phyloP scores from a whole-genome alignment of 2,797 vertebrate species.

The Onychomys torridus region DNA sequence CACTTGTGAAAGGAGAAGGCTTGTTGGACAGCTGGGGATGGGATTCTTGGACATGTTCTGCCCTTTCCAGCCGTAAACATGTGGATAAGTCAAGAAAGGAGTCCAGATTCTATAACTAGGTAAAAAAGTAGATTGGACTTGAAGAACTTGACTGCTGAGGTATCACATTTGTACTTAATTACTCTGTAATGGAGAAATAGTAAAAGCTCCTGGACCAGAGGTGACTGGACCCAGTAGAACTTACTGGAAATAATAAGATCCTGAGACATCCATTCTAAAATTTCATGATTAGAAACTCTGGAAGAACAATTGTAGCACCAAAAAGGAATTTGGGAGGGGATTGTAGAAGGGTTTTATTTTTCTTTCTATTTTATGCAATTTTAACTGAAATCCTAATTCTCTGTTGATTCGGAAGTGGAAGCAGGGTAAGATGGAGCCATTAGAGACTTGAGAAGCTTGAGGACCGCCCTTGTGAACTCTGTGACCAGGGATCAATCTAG shows the following conservation, averaged over 20 bases:
- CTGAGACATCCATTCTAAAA: not conserved
- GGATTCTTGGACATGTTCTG: not conserved
- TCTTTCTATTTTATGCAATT: not conserved
- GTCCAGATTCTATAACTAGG: not conserved
- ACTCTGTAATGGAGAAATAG: not conserved
- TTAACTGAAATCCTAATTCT: not conserved
- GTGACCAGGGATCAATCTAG: not conserved
- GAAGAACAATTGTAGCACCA: not conserved
- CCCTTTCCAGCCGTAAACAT: not conserved
- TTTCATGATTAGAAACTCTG: not conserved
- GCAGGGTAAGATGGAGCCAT: not conserved
- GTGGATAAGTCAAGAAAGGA: not conserved
- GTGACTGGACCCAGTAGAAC: not conserved
- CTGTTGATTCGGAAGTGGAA: not conserved
- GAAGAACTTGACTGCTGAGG: not conserved
- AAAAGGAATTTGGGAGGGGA: not conserved
- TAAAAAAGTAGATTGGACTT: not conserved
- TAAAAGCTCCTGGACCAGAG: not conserved
- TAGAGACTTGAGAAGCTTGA: not conserved
- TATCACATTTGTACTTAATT: not conserved
- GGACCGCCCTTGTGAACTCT: not conserved
- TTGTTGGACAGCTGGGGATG: accelerated
- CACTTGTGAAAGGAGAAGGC: not conserved
- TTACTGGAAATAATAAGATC: not conserved
- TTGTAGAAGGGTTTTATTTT: not conserved